Evolutionary conservation across 2,888 invertebrate genomes (phyloP).

Genomic region (Autographa pulchrina): DNA sequence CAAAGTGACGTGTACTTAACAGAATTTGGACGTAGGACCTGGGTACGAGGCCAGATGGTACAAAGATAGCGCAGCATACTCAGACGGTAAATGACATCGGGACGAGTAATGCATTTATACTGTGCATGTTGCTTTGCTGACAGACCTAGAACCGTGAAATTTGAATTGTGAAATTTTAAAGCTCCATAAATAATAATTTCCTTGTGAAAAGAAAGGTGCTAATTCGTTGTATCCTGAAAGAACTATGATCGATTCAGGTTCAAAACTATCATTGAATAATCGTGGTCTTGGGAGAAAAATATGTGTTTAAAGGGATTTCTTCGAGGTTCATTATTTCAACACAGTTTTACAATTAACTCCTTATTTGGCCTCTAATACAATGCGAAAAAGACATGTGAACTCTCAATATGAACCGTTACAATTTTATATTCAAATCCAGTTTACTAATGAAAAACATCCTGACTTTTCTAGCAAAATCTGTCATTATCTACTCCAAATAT

Average conservation of each 20-base stretch:
- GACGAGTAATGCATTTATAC: background rate
- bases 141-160: no score
- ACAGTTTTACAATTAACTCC: background rate
- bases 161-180: background rate
- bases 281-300: no score
- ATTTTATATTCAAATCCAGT: background rate
- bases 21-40: background rate
- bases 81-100: constrained; percentile 5
- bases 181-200: no score
- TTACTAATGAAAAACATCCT: background rate
- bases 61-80: constrained; percentile 7
- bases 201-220: no score
- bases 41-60: background rate
- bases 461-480: background rate
- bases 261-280: no score
- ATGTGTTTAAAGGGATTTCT: no score
- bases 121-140: background rate
- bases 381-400: background rate
- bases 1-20: background rate
- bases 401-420: background rate
- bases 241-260: no score
- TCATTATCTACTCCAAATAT: constrained; percentile 2
- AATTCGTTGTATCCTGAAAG: no score
- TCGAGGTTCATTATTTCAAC: background rate
- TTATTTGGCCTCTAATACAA: background rate